Percentiles rank a stretch among this genome's conserved stretches.
phyloP scores from a whole-genome alignment of 2,797 vertebrate genomes.

The Benthosema pterotum region DNA sequence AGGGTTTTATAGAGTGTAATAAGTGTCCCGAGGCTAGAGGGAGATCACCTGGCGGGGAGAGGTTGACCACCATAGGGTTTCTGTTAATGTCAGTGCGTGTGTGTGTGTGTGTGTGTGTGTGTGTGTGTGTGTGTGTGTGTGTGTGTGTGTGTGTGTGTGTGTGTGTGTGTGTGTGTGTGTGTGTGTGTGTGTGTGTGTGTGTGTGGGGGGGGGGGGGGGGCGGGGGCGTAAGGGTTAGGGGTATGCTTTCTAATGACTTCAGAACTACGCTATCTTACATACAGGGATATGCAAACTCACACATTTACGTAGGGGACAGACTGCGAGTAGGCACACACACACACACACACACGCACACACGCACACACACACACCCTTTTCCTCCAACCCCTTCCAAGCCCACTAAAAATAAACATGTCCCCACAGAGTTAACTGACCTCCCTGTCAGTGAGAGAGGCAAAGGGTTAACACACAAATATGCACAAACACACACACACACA shows the following conservation, averaged over 20 bases:
- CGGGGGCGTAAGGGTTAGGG: conserved; percentile 42
- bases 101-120: too few relatives aligned
- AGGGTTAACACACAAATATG: conserved; percentile 61
- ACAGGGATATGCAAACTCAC: conserved; percentile 33
- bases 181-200: conserved; percentile 2
- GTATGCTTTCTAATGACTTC: conserved; percentile 70
- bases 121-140: too few relatives aligned
- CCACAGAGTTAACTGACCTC: conserved; percentile 71
- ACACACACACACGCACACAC: conserved; percentile 27
- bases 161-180: not conserved
- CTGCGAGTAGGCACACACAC: conserved; percentile 50
- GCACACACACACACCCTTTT: conserved; percentile 53
- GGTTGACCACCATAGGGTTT: not conserved
- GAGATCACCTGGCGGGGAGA: conserved; percentile 66
- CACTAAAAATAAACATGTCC: conserved; percentile 81
- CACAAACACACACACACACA: conserved; percentile 45
- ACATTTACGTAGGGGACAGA: conserved; percentile 50
- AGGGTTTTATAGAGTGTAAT: conserved; percentile 77
- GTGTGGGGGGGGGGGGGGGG: conserved; percentile 29
- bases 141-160: too few relatives aligned
- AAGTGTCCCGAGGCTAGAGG: conserved; percentile 65
- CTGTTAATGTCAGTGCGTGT: not conserved
- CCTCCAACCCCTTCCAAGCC: conserved; percentile 63
- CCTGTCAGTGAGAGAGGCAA: conserved; percentile 75
- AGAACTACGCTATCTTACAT: conserved; percentile 74